Evolutionary conservation across 2,113 vertebrate genomes (phyloP).

Genomic region (Casuarius casuarius): DNA sequence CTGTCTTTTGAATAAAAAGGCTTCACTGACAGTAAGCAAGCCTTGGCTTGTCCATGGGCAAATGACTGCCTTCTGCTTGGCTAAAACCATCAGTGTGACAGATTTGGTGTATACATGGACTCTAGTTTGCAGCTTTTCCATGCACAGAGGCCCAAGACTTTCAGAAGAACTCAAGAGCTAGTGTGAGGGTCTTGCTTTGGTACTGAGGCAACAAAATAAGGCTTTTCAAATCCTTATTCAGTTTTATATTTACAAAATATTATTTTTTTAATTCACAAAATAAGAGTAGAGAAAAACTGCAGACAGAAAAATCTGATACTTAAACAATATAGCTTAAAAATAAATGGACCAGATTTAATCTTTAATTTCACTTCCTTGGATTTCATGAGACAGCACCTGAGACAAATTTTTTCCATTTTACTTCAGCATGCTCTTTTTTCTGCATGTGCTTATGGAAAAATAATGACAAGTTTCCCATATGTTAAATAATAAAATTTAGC

Average conservation of each 20-base stretch:
- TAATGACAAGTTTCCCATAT: constrained; percentile 59
- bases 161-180: not conserved
- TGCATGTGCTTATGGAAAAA: constrained; percentile 46
- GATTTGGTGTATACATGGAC: rapidly evolving
- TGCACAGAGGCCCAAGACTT: not conserved
- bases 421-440: constrained; percentile 33
- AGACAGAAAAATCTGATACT: constrained; percentile 51
- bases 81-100: not conserved
- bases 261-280: not conserved
- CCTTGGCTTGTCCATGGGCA: not conserved
- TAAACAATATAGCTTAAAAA: constrained; percentile 37
- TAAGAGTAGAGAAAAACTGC: not conserved
- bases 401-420: constrained; percentile 58
- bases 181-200: not conserved
- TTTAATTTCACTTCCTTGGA: constrained; percentile 63
- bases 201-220: not conserved
- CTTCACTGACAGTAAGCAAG: not conserved
- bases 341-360: constrained; percentile 40
- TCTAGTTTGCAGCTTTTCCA: not conserved
- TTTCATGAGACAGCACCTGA: constrained; percentile 61
- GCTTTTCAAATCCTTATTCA: not conserved
- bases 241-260: not conserved
- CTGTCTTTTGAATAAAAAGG: not conserved
- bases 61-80: not conserved
- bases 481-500: constrained; percentile 60